Base-by-base conservation (phyloP, 1,140 invertebrate genomes). In the Thrips palmi region DNA sequence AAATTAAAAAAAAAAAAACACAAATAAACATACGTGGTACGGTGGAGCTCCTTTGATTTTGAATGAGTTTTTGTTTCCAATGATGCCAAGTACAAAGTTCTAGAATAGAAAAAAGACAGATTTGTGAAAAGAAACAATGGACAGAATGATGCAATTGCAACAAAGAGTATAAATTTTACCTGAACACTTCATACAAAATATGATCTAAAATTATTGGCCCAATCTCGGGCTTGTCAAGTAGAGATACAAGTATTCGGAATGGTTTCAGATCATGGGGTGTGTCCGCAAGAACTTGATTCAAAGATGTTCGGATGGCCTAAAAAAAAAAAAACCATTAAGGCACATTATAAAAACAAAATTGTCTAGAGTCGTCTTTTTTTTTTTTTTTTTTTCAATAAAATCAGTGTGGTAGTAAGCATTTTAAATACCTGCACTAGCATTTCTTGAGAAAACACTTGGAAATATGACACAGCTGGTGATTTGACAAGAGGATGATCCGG, bases 191-290 rank as follows among this genome's bases (percentile, higher is more conserved):
- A 42, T 81, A 71, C 5, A 92, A 63, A 40, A 89, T 77, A 55
- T 79, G 76, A 50, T 91, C 84, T 33, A 92, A 54, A 45, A 93
- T 85, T 7, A 75, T 67, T 31, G 74, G 72, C 8, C 84, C 83
- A 38, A 93, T 83, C 57, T 92, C 86, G 25, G 77, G 74, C 56
- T 89, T 85, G 53, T 94, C 88, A 17, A 93, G 59, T 21, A 94
- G 60, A 24, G 84, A 88, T 5, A 87, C 74, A 39, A 94, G 60
- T 34, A 93, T 71, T 44, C 82, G 66, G 53, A 88, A 93, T 4
- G 84, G 78, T 52, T 74, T 76, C 18, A 88, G 57, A 53, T 82
- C 77, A 39, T 70, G 63, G 10, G 66, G 67, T 39, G 59, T 58
- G 45, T 70, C 64, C 10, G 65, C 56, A 33, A 67, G 62, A 28